These are phyloP conservation scores for Pammene aurita DNA, from an alignment of 2,888 invertebrate genomes.

Conservation along the genomic window DNA sequence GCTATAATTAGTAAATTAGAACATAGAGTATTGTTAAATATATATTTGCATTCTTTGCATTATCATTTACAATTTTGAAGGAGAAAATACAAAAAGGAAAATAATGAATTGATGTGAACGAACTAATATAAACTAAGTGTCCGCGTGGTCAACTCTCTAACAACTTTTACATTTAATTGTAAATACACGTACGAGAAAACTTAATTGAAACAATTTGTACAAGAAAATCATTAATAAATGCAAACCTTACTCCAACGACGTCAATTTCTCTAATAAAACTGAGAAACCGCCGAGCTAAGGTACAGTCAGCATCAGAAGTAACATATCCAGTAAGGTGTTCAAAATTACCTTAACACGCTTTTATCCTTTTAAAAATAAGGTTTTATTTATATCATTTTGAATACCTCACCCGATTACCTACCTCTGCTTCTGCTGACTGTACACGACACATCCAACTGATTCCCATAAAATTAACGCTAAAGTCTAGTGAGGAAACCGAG, in stretches of 20 bases:
- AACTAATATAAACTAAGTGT: not conserved
- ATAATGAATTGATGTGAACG: not conserved
- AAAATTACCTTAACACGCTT: too few relatives aligned
- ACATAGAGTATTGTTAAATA: too few relatives aligned
- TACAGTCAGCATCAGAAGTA: slow-evolving; percentile 34
- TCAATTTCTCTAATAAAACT: slow-evolving; percentile 26
- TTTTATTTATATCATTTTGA: too few relatives aligned
- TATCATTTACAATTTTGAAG: too few relatives aligned
- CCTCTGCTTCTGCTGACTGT: slow-evolving; percentile 35
- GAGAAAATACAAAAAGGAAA: too few relatives aligned
- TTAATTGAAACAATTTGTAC: slow-evolving; percentile 9
- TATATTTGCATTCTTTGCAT: too few relatives aligned
- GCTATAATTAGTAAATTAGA: too few relatives aligned
- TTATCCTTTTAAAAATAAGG: too few relatives aligned
- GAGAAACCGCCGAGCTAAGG: not conserved
- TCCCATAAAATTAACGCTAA: slow-evolving; percentile 70
- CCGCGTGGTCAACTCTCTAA: slow-evolving; percentile 5
- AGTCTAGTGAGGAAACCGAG: slow-evolving; percentile 44
- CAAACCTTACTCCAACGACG: slow-evolving; percentile 3
- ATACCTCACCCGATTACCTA: too few relatives aligned
- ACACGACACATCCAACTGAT: slow-evolving; percentile 71
- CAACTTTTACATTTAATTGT: slow-evolving; percentile 8
- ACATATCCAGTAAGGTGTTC: not conserved
- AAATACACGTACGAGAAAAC: slow-evolving; percentile 2
- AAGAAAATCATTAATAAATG: slow-evolving; percentile 16